phyloP scores from a whole-genome alignment of 2,888 invertebrate species.

The Serripes groenlandicus region DNA sequence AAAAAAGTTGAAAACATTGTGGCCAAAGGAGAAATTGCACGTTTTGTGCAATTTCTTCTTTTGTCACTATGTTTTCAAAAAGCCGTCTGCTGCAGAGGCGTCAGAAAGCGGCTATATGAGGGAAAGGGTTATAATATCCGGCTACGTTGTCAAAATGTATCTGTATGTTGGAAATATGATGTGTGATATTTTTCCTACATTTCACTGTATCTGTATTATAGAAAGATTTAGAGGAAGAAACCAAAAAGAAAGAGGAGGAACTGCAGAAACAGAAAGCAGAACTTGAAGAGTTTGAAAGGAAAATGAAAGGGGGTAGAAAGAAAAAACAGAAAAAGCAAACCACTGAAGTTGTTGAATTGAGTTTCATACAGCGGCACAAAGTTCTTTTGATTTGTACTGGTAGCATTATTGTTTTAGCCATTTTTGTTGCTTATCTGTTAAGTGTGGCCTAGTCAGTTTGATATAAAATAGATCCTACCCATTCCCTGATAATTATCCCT shows the following conservation, averaged over 20 bases:
- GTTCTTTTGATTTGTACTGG: conserved; percentile 49
- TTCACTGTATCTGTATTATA: too few species aligned
- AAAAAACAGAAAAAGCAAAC: conserved; percentile 76
- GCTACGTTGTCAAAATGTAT: too few species aligned
- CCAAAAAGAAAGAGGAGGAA: conserved; percentile 79
- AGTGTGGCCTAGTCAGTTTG: conserved; percentile 25
- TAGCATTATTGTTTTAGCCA: conserved; percentile 59
- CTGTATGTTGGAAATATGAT: too few species aligned
- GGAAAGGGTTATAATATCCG: too few species aligned
- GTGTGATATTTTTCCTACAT: too few species aligned
- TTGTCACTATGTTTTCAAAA: too few species aligned
- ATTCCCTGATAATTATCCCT: not conserved
- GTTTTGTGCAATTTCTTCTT: too few species aligned
- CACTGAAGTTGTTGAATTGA: conserved; percentile 69
- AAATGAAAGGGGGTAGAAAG: conserved; percentile 79
- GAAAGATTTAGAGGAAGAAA: conserved; percentile 80
- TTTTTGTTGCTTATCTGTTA: conserved; percentile 64
- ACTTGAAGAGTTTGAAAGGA: conserved; percentile 85
- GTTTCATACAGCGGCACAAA: conserved; percentile 72
- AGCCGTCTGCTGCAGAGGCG: too few species aligned
- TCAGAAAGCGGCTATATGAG: too few species aligned
- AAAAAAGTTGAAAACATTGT: too few species aligned
- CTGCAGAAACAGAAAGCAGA: conserved; percentile 80
- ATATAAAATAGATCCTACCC: not conserved
- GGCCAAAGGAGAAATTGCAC: too few species aligned